Percentiles rank a stretch among this genome's conserved stretches.
phyloP scores from a whole-genome alignment of 2,888 invertebrate species.

The Callosobruchus maculatus region DNA sequence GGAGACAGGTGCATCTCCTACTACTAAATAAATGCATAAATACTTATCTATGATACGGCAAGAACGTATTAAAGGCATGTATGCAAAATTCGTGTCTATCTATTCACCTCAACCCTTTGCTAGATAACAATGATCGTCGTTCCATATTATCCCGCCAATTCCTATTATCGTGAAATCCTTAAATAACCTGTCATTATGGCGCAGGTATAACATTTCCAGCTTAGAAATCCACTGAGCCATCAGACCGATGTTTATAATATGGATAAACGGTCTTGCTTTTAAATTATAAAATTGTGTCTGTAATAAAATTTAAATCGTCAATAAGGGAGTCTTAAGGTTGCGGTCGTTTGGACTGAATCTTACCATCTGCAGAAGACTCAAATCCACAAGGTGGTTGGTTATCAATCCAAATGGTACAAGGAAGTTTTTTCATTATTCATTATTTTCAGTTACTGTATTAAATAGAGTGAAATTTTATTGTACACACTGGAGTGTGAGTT shows the following conservation, averaged over 20 bases:
- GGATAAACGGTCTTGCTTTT: conserved; percentile 2
- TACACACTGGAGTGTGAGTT: too few species aligned
- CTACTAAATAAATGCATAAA: background rate
- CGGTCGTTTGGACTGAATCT: background rate
- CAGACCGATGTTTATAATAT: background rate
- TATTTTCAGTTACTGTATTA: too few species aligned
- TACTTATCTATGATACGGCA: background rate
- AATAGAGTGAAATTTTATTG: too few species aligned
- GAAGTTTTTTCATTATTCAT: too few species aligned
- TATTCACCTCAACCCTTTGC: background rate
- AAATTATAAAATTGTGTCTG: conserved; percentile 11
- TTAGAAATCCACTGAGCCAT: background rate
- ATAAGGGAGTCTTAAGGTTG: background rate
- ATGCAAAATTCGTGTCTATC: background rate
- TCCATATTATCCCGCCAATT: conserved; percentile 19
- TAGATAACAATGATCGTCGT: conserved; percentile 12
- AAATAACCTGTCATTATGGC: conserved; percentile 27
- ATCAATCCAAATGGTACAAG: too few species aligned
- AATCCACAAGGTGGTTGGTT: too few species aligned
- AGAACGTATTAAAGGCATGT: background rate
- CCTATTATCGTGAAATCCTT: conserved; percentile 27
- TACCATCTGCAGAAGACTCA: too few species aligned
- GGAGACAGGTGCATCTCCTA: background rate
- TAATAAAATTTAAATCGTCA: conserved; percentile 3
- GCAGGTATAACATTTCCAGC: background rate